Percentiles rank a stretch among this genome's conserved stretches.
phyloP scores from a whole-genome alignment of 92 coral and sea anemone species.

The Umimayanthus chanpuru region DNA sequence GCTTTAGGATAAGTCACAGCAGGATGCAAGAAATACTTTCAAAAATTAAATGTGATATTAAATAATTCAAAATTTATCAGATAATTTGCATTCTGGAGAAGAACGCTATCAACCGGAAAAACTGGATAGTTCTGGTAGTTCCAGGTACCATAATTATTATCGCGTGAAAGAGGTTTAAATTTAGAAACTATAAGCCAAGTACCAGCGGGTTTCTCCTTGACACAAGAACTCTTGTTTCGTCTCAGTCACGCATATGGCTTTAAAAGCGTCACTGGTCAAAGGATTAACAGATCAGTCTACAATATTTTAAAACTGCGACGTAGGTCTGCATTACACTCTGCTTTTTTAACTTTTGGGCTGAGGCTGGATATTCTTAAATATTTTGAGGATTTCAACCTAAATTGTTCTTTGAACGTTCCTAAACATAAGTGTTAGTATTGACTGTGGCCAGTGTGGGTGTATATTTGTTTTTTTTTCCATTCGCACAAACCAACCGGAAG shows the following conservation, averaged over 20 bases:
- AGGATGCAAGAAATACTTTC: neutral
- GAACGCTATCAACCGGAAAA: constrained; percentile 18
- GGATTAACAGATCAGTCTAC: neutral
- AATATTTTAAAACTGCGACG: neutral
- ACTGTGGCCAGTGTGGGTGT: too few relatives aligned
- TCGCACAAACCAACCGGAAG: too few relatives aligned
- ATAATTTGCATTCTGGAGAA: constrained; percentile 10
- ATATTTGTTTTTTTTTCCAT: too few relatives aligned
- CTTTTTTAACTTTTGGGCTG: too few relatives aligned
- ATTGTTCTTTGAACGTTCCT: too few relatives aligned
- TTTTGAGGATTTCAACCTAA: too few relatives aligned
- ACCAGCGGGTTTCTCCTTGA: neutral
- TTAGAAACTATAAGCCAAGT: neutral
- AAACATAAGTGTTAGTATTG: too few relatives aligned
- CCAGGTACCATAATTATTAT: neutral
- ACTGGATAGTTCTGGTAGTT: neutral
- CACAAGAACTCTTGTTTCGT: neutral
- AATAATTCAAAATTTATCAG: neutral
- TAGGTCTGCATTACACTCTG: too few relatives aligned
- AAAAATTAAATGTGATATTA: neutral
- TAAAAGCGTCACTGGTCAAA: neutral
- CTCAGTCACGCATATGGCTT: neutral
- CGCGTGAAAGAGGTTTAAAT: neutral
- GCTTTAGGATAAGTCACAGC: constrained; percentile 13
- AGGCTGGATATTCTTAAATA: too few relatives aligned